These are phyloP conservation scores for Erinaceus europaeus DNA, from an alignment of 2,113 vertebrate genomes.

Conservation along the genomic window DNA sequence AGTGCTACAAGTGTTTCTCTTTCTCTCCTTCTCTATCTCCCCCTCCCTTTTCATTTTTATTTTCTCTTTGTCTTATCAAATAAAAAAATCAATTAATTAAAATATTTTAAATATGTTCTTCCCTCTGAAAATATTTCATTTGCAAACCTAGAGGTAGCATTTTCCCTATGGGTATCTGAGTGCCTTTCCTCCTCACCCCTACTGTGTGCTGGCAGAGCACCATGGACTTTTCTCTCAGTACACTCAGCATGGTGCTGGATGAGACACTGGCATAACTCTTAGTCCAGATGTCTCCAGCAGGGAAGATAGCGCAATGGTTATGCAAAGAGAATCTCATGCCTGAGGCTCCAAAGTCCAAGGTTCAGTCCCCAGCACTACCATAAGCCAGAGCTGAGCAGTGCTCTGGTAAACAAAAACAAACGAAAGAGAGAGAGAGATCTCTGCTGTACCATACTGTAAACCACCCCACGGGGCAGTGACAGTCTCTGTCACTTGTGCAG, in stretches of 20 bases:
- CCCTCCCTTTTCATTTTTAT: too few relatives aligned
- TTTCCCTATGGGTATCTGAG: not conserved
- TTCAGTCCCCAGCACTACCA: too few relatives aligned
- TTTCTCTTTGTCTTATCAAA: too few relatives aligned
- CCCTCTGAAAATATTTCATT: not conserved
- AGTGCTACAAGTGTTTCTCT: too few relatives aligned
- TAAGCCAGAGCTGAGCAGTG: too few relatives aligned
- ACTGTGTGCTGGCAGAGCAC: not conserved
- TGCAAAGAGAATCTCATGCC: too few relatives aligned
- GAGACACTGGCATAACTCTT: not conserved
- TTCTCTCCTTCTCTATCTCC: too few relatives aligned
- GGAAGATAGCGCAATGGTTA: too few relatives aligned
- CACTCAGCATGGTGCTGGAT: not conserved
- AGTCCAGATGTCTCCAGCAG: not conserved
- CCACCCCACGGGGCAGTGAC: not conserved
- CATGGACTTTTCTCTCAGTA: not conserved
- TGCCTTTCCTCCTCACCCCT: not conserved
- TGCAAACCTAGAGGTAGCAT: not conserved
- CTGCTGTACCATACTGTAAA: not conserved
- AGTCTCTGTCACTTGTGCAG: not conserved
- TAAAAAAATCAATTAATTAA: too few relatives aligned
- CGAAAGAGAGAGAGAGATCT: too few relatives aligned
- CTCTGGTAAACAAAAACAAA: too few relatives aligned
- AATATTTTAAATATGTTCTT: constrained; percentile 3
- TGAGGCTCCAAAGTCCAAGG: too few relatives aligned